phyloP scores from a whole-genome alignment of 53 echinoderm and acorn worm species.

The Glandiceps talaboti region DNA sequence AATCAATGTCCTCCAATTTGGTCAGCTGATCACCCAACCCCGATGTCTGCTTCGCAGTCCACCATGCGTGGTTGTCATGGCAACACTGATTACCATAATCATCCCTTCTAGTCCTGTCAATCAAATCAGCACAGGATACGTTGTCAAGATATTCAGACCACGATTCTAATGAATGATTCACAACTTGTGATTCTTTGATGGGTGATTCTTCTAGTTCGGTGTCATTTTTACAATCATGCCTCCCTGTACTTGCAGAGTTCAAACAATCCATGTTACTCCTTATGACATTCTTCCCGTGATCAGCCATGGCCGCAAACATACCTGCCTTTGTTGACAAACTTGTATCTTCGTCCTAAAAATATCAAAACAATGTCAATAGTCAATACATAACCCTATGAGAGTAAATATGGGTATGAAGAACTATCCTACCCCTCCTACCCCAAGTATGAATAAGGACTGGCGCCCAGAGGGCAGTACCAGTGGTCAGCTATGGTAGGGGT shows the following conservation, averaged over 20 bases:
- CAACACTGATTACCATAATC: slow-evolving; percentile 10
- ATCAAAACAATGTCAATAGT: too few species aligned
- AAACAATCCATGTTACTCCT: slow-evolving; percentile 5
- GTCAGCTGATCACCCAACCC: slow-evolving; percentile 13
- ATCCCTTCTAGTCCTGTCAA: slow-evolving; percentile 17
- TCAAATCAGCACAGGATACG: slow-evolving; percentile 19
- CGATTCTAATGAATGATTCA: slow-evolving; percentile 1
- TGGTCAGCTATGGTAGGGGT: too few species aligned
- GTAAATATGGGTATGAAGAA: too few species aligned
- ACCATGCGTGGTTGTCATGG: slow-evolving; percentile 38
- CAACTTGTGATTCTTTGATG: slow-evolving; percentile 4
- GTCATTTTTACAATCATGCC: too few species aligned
- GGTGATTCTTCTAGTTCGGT: background rate
- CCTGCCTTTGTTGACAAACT: too few species aligned
- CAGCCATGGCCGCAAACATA: background rate
- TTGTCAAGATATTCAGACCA: slow-evolving; percentile 17
- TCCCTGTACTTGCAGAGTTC: too few species aligned
- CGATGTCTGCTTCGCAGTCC: slow-evolving; percentile 17
- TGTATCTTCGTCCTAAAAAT: too few species aligned
- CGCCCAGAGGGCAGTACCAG: too few species aligned
- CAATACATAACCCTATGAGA: too few species aligned
- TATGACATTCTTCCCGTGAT: background rate
- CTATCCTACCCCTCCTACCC: too few species aligned
- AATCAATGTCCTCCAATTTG: background rate
- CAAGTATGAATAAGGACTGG: too few species aligned